Percentiles rank a stretch among this genome's conserved stretches.
phyloP scores from a whole-genome alignment of 1,140 invertebrate species.

The Hylaeus volcanicus region DNA sequence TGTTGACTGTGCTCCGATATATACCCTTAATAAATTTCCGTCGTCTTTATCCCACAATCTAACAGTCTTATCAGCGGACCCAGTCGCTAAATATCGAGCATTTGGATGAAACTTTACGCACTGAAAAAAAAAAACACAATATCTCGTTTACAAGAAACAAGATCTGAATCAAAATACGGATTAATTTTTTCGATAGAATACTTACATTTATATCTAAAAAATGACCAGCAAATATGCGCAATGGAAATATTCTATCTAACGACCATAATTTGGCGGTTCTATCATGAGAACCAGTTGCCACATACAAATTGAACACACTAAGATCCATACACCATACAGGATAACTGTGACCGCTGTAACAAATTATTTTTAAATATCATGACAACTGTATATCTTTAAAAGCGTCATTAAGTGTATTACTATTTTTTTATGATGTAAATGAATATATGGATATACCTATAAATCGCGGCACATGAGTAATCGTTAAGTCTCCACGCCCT shows the following conservation, averaged over 20 bases:
- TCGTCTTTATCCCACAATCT: constrained; percentile 87
- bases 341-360: constrained; percentile 88
- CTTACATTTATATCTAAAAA: constrained; percentile 90
- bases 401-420: background rate
- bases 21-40: constrained; percentile 83
- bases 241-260: constrained; percentile 88
- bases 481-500: constrained; percentile 86
- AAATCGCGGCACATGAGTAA: constrained; percentile 85
- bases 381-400: background rate
- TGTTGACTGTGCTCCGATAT: constrained; percentile 83
- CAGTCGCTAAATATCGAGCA: constrained; percentile 89
- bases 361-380: constrained; percentile 41
- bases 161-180: too few species aligned
- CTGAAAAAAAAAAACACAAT: constrained; percentile 76
- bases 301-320: constrained; percentile 86
- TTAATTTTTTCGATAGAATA: constrained; percentile 37
- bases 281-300: constrained; percentile 92
- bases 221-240: constrained; percentile 91
- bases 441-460: constrained; percentile 81
- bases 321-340: constrained; percentile 93
- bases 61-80: constrained; percentile 88
- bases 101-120: constrained; percentile 92
- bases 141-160: background rate
- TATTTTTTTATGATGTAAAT: constrained; percentile 27
- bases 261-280: constrained; percentile 92